A percentile compares a stretch with the other conserved stretches of the same genome.
Conservation (phyloP, 2,888 invertebrate genomes). For the Heteropelma amictum region DNA sequence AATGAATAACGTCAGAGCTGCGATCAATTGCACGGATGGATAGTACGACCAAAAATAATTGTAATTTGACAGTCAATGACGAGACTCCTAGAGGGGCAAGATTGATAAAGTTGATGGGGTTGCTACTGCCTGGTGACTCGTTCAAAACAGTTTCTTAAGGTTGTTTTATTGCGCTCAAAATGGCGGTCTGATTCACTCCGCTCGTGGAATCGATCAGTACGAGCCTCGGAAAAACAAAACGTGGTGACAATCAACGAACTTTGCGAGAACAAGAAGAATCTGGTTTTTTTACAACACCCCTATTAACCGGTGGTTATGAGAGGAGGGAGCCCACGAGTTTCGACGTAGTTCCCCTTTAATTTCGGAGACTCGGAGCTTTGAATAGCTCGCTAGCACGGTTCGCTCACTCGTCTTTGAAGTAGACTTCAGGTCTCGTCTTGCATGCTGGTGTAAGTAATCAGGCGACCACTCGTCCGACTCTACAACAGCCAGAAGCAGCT, state of each 20-base stretch:
- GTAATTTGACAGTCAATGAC: no score
- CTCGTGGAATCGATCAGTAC: not conserved
- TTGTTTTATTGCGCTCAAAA: no score
- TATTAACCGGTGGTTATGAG: conserved; percentile 11
- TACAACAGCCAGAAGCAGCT: conserved; percentile 52
- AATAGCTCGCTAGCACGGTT: conserved; percentile 48
- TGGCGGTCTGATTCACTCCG: not conserved
- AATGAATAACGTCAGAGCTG: no score
- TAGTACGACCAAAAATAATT: no score
- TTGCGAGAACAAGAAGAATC: conserved; percentile 4
- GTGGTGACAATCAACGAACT: no score
- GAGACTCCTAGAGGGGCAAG: no score
- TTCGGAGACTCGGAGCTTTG: conserved; percentile 62
- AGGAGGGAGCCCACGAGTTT: conserved; percentile 9
- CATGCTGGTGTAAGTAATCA: conserved; percentile 71
- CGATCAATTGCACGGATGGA: no score
- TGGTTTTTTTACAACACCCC: conserved; percentile 22
- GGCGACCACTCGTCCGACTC: conserved; percentile 65
- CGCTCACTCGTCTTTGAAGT: conserved; percentile 70
- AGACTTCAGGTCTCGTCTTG: conserved; percentile 62
- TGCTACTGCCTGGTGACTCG: no score
- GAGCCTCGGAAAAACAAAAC: not conserved
- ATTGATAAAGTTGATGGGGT: no score
- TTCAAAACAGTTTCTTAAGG: no score
- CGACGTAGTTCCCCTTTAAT: conserved; percentile 71